Percentiles rank a stretch among this genome's conserved stretches.
Conservation (phyloP, 2,888 invertebrate genomes). For the Dolomedes plantarius region DNA sequence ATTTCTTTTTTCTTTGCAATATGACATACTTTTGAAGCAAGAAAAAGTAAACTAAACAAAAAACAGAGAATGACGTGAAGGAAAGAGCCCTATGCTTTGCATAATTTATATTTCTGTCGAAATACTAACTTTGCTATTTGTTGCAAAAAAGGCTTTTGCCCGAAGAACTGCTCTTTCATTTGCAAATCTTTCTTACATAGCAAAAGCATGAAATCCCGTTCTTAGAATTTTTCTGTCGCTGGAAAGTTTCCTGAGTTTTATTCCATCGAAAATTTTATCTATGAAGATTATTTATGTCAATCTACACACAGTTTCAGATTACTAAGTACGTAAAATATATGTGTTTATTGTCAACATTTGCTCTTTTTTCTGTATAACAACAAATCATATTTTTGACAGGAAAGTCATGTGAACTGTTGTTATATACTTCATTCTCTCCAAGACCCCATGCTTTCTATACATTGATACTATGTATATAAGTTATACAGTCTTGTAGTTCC, state of each 20-base stretch:
- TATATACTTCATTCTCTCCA: no score
- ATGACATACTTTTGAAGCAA: constrained; percentile 26
- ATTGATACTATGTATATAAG: no score
- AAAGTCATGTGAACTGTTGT: no score
- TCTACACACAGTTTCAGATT: no score
- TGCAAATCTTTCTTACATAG: constrained; percentile 39
- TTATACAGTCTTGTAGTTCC: no score
- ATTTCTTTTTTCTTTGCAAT: constrained; percentile 24
- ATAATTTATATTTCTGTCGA: constrained; percentile 66
- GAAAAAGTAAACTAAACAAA: background rate
- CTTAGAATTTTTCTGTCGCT: background rate
- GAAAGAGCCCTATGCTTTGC: constrained; percentile 35
- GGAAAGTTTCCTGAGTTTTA: constrained; percentile 3
- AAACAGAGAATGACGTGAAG: constrained; percentile 27
- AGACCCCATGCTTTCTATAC: no score
- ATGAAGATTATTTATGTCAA: background rate
- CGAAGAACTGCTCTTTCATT: constrained; percentile 32
- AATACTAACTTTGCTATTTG: constrained; percentile 44
- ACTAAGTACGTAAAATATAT: no score
- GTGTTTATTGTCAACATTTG: no score
- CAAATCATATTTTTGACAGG: no score
- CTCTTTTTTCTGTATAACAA: no score
- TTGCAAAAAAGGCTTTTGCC: constrained; percentile 51
- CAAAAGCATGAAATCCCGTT: constrained; percentile 34
- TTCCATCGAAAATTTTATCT: background rate